Evolutionary conservation across 2,113 vertebrate species (phyloP), one percentile per base, ranked within the genome.

Genomic region (Nycticryphes semicollaris): DNA sequence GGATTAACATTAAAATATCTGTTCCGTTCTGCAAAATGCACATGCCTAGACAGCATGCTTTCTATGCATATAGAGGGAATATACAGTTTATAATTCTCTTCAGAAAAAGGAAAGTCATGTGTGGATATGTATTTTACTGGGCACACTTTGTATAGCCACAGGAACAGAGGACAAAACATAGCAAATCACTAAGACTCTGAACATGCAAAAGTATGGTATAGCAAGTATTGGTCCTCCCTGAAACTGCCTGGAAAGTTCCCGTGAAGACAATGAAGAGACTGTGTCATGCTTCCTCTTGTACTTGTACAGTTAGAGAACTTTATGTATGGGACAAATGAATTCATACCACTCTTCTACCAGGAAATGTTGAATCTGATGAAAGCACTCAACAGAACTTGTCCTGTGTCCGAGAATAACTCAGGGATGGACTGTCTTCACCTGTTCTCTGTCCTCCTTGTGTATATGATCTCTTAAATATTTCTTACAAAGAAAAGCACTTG

Each of bases 171-270:
- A 28, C 11, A 73, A 93, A 81, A 1, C 9, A 17, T 4, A 30
- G 7, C 41, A 84, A 80, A 21, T 57, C 7, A 10, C 13, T 53
- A 39, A 48, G 35, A 39, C 5, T 35, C 45, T 28, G 41, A 83
- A 35, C 9, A 41, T 30, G 19, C 4, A 80, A 79, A 48, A 14
- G 9, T 7, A 23, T 31, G 11, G 12, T 14, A 19, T 27, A 70
- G 7, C 0, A 4, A 53, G 6, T 28, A 31, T 24, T 56, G 19
- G 8, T 73, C 23, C 35, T 64, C 10, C n/a, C n/a, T 33, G 30
- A 84, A 85, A 14, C 7, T 1, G 0, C 0, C 0, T 12, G 33
- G 53, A 85, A 79, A 72, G 15, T 51, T 5, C 2, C 1, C 39
- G 45, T 21, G 30, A 67, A 84, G 17, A 73, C 10, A 57, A 30